A percentile compares a stretch with the other conserved stretches of the same genome.
Evolutionary conservation across 2,888 invertebrate genomes (phyloP).

Genomic region (Tolmerus cingulatus): DNA sequence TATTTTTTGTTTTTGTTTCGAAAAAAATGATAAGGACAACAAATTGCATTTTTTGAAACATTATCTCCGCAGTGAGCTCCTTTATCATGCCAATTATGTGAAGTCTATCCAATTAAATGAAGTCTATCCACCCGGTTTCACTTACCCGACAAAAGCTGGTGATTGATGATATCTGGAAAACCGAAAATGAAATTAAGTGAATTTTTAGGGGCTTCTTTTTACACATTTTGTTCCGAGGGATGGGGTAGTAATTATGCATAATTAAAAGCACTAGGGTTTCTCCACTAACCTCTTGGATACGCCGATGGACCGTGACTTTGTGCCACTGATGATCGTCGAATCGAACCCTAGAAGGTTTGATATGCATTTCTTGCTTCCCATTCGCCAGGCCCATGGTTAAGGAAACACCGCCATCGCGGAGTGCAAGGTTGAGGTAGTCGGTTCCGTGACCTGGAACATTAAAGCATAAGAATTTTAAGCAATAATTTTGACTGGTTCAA

Average conservation of each 20-base stretch:
- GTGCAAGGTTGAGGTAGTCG: conserved; percentile 87
- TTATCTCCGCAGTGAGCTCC: conserved; percentile 27
- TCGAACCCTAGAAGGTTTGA: conserved; percentile 85
- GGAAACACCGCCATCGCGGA: conserved; percentile 87
- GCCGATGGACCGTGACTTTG: conserved; percentile 86
- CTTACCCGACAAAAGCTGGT: conserved; percentile 89
- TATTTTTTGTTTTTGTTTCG: too few relatives aligned
- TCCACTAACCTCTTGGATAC: conserved; percentile 82
- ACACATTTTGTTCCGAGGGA: not conserved
- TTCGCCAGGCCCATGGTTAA: conserved; percentile 90
- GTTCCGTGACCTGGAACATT: conserved; percentile 76
- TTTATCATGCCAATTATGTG: conserved; percentile 31
- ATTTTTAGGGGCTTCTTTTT: not conserved
- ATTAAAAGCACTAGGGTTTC: not conserved
- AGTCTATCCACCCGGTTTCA: conserved; percentile 7
- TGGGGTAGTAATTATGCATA: not conserved
- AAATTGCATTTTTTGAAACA: conserved; percentile 44
- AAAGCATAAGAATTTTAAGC: not conserved
- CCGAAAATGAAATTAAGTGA: not conserved
- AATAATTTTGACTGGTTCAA: not conserved
- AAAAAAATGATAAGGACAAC: conserved; percentile 8
- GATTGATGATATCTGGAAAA: conserved; percentile 82
- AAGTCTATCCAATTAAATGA: conserved; percentile 19
- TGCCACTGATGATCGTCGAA: conserved; percentile 98
- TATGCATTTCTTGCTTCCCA: conserved; percentile 88